Evolutionary conservation across 2,888 invertebrate species (phyloP).

Genomic region (Germaria angustata): DNA sequence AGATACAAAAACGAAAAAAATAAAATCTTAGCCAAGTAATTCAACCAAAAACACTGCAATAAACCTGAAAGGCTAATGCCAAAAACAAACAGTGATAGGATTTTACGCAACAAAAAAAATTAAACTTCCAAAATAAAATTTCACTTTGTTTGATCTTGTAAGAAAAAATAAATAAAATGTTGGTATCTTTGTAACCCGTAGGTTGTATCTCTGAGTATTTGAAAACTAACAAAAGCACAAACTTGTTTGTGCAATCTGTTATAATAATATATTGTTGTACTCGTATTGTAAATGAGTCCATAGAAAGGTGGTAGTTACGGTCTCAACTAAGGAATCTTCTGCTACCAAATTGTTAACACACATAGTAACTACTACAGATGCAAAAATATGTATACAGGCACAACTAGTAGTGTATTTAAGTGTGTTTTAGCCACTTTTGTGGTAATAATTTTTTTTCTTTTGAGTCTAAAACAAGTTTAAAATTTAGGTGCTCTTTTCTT

Average conservation of each 20-base stretch:
- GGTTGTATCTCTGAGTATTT: conserved; percentile 2
- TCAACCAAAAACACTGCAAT: conserved; percentile 58
- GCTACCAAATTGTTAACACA: conserved; percentile 32
- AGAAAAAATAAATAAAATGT: conserved; percentile 24
- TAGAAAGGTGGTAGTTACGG: conserved; percentile 45
- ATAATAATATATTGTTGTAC: conserved; percentile 29
- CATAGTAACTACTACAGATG: neutral
- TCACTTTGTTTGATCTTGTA: conserved; percentile 56
- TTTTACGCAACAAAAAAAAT: conserved; percentile 10
- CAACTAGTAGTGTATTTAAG: neutral
- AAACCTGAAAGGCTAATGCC: conserved; percentile 65
- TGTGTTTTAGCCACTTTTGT: neutral
- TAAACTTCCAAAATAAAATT: conserved; percentile 52
- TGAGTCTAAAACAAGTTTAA: neutral
- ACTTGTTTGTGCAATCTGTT: conserved; percentile 62
- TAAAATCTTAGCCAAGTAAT: conserved; percentile 58
- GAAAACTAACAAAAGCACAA: conserved; percentile 59
- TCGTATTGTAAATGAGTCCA: conserved; percentile 32
- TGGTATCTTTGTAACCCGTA: conserved; percentile 16
- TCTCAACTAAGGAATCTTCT: conserved; percentile 54
- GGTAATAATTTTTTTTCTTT: neutral
- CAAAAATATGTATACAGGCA: neutral
- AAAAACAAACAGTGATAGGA: conserved; percentile 52
- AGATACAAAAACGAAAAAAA: neutral
- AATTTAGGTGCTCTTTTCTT: neutral